These are phyloP conservation scores for Falco berigora DNA, from an alignment of 2,797 vertebrate genomes.

Conservation along the genomic window DNA sequence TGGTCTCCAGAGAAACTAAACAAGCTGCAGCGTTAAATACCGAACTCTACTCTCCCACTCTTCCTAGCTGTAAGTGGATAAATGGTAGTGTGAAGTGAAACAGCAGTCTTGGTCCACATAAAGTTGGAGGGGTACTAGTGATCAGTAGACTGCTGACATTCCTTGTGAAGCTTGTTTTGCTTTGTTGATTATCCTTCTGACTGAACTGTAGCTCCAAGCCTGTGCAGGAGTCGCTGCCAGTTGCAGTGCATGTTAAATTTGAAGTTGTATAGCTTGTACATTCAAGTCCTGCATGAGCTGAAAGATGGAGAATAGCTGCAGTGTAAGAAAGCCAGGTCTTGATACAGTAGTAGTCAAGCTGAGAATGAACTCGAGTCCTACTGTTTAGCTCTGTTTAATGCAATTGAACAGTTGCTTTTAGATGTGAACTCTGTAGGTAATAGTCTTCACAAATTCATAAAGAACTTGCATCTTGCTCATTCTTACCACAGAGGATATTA, in stretches of 20 bases:
- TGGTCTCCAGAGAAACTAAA: not conserved
- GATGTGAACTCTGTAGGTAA: not conserved
- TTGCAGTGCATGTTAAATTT: not conserved
- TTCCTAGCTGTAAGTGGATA: not conserved
- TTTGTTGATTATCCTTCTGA: not conserved
- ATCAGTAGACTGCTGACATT: conserved; percentile 21
- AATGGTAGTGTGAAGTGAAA: conserved; percentile 6
- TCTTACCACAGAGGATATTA: not conserved
- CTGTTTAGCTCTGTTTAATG: not conserved
- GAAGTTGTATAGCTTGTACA: not conserved
- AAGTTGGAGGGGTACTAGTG: not conserved
- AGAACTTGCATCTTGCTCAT: not conserved
- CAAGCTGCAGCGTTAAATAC: conserved; percentile 12
- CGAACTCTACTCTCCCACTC: conserved; percentile 3
- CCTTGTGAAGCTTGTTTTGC: not conserved
- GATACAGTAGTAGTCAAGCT: not conserved
- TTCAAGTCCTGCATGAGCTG: not conserved
- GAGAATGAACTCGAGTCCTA: not conserved
- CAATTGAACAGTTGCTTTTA: not conserved
- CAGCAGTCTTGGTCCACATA: not conserved
- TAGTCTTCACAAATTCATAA: not conserved
- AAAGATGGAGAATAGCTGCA: not conserved
- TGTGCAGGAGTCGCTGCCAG: not conserved
- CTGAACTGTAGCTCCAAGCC: not conserved
- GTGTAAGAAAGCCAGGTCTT: not conserved